These are phyloP conservation scores for Pampus argenteus DNA, from an alignment of 2,797 vertebrate genomes.

Conservation along the genomic window DNA sequence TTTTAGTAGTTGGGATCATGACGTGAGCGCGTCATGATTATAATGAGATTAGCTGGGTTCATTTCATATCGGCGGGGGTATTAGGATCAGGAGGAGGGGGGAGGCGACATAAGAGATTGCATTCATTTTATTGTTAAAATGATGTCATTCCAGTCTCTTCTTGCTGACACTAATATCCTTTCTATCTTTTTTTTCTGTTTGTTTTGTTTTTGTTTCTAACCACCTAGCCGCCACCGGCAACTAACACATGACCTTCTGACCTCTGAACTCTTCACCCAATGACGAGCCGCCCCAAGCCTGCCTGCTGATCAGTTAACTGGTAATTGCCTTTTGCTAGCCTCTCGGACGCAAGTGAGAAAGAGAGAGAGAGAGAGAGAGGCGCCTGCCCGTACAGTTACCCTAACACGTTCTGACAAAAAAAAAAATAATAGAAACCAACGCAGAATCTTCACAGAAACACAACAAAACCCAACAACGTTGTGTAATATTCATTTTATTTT, in stretches of 20 bases:
- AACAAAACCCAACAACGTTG: constrained; percentile 84
- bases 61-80: constrained; percentile 70
- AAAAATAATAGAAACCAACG: constrained; percentile 75
- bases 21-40: constrained; percentile 68
- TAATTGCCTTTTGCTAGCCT: constrained; percentile 99
- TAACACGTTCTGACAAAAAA: constrained; percentile 89
- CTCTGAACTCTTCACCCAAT: constrained; percentile 99
- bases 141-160: constrained; percentile 91
- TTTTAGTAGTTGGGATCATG: constrained; percentile 71
- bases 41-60: constrained; percentile 74
- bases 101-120: constrained; percentile 78
- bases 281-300: constrained; percentile 99
- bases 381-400: constrained; percentile 91
- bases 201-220: constrained; percentile 97
- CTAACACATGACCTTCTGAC: constrained; percentile 99
- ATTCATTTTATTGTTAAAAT: constrained; percentile 91
- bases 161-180: constrained; percentile 99
- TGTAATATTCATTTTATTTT: constrained; percentile 88
- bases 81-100: constrained; percentile 42
- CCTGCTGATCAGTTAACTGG: constrained; percentile 99
- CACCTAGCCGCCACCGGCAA: constrained; percentile 99
- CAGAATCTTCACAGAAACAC: constrained; percentile 84
- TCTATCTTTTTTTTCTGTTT: constrained; percentile 99
- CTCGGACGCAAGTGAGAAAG: constrained; percentile 92
- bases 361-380: constrained; percentile 87